Evolutionary conservation across 2,113 vertebrate species (phyloP), one percentile per base, ranked within the genome.

Genomic region (Ictidomys tridecemlineatus): DNA sequence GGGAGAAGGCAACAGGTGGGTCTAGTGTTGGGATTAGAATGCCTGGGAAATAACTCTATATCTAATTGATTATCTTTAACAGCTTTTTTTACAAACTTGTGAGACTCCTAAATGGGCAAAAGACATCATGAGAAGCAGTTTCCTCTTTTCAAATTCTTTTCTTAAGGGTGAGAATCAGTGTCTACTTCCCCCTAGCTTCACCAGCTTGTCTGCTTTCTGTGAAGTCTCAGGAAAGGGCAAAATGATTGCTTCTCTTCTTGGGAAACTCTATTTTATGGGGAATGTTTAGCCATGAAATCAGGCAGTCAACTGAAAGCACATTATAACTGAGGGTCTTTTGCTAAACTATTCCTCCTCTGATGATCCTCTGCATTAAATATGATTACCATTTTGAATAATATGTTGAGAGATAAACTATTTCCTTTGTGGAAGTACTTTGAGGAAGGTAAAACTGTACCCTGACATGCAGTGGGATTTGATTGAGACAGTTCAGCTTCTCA

Each of bases 401-500:
- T 12, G 4, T 45, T 83, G 17, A 94, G 39, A 91, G 24, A 39
- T 18, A 13, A 58, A 88, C 28, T 67, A 26, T 77, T 92, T 72
- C 70, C 37, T 45, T 28, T 67, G 42, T 70, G 63, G 90, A 85
- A 61, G 51, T 72, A 61, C 72, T 45, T 76, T 93, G 56, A 28
- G 92, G 58, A 94, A 93, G 56, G 24, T 51, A 76, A 93, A 72
- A 56, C 74, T 89, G 42, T n/a, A 77, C 48, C 53, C 20, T 77
- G 42, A 92, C 92, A 70, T 72, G 70, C 72, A 96, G 11, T 97
- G 78, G 69, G 51, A 94, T 65, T 94, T 98, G 89, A 90, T 83
- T 83, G 73, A 94, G 58, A 78, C 58, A 90, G 90, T 83, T 95
- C 95, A 77, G 24, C 45, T 78, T 93, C 51, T 74, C 42, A 58